Conservation (phyloP, 2,113 vertebrate species). For the Pungitius pungitius region DNA sequence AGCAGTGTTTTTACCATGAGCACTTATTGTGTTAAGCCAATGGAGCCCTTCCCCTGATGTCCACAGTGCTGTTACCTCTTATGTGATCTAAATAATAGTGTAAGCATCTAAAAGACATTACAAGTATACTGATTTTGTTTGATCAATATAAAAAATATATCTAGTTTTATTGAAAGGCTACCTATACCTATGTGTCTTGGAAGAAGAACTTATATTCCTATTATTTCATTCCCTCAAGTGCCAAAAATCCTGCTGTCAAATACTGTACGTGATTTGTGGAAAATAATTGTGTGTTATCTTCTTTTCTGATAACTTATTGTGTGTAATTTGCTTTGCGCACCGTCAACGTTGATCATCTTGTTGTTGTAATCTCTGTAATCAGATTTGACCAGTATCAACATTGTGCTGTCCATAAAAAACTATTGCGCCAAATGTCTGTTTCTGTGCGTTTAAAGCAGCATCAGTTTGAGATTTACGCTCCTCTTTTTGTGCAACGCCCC, state of each 20-base stretch:
- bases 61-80: constrained; percentile 25
- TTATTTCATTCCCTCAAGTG: constrained; percentile 63
- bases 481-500: constrained; percentile 1
- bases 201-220: constrained; percentile 32
- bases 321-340: constrained; percentile 60
- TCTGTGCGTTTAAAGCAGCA: neutral
- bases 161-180: constrained; percentile 62
- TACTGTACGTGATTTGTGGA: constrained; percentile 55
- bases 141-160: constrained; percentile 62
- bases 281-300: constrained; percentile 37
- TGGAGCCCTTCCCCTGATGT: constrained; percentile 12
- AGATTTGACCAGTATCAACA: constrained; percentile 41
- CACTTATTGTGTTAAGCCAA: constrained; percentile 64
- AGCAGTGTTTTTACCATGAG: constrained; percentile 36
- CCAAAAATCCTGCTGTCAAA: constrained; percentile 57
- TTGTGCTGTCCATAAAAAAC: constrained; percentile 56
- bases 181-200: constrained; percentile 56
- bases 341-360: constrained; percentile 45
- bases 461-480: neutral
- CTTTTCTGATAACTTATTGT: constrained; percentile 66
- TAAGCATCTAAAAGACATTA: constrained; percentile 21
- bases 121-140: constrained; percentile 36
- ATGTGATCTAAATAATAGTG: constrained; percentile 38
- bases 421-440: constrained; percentile 20
- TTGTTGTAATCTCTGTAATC: constrained; percentile 57